Evolutionary conservation across 2,888 invertebrate species (phyloP).

Genomic region (Yponomeuta malinellus): DNA sequence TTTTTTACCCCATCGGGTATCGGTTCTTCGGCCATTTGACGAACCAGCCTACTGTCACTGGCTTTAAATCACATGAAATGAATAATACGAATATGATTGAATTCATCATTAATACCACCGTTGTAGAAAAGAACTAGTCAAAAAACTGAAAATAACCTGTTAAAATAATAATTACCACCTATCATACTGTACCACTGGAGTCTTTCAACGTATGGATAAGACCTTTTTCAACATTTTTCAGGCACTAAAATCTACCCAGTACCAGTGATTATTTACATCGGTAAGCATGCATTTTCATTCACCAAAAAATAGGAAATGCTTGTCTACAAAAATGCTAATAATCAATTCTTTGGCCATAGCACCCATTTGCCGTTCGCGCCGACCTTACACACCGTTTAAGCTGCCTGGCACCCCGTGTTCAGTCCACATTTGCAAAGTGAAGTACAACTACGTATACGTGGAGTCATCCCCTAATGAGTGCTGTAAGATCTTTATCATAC

Average conservation of each 20-base stretch:
- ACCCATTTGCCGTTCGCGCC: constrained; percentile 42
- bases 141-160: not conserved
- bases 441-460: constrained; percentile 56
- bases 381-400: constrained; percentile 41
- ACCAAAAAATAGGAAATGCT: not conserved
- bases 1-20: too few relatives aligned
- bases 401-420: constrained; percentile 38
- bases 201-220: not conserved
- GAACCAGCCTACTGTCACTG: too few relatives aligned
- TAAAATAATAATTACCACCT: not conserved
- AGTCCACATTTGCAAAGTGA: constrained; percentile 45
- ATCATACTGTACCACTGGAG: not conserved
- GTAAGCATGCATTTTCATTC: constrained; percentile 29
- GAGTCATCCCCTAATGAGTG: constrained; percentile 31
- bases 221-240: constrained; percentile 29
- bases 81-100: too few relatives aligned
- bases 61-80: too few relatives aligned
- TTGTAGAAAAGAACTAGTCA: not conserved
- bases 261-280: constrained; percentile 45
- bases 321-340: not conserved
- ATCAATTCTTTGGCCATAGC: constrained; percentile 28
- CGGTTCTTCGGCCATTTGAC: too few relatives aligned
- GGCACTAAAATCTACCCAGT: constrained; percentile 43
- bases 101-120: too few relatives aligned
- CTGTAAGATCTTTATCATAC: constrained; percentile 22